Evolutionary conservation across 1,140 invertebrate species (phyloP).

Genomic region (Eueides isabella): DNA sequence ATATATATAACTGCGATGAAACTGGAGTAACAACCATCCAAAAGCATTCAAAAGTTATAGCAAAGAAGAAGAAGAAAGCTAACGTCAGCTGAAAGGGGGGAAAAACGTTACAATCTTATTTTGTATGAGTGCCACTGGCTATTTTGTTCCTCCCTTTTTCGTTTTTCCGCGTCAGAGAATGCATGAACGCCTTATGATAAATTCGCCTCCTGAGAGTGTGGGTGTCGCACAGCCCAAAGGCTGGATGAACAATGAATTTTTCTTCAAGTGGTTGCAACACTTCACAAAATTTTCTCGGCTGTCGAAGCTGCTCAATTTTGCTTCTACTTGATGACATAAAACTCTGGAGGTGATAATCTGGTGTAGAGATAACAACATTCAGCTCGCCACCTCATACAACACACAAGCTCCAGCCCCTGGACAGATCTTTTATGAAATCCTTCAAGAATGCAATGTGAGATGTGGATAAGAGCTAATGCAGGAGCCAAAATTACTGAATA

Average conservation of each 20-base stretch:
- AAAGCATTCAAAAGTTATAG: conserved; percentile 20
- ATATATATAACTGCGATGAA: no score
- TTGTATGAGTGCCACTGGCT: conserved; percentile 34
- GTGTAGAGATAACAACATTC: conserved; percentile 8
- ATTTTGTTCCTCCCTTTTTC: conserved; percentile 68
- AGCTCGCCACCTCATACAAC: neutral
- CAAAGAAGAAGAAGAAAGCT: conserved; percentile 7
- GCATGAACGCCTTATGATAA: conserved; percentile 56
- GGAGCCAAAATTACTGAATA: conserved; percentile 47
- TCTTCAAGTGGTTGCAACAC: conserved; percentile 15
- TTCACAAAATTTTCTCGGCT: conserved; percentile 17
- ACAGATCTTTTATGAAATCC: neutral
- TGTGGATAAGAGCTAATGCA: conserved; percentile 60
- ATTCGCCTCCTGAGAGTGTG: conserved; percentile 63
- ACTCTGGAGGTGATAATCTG: neutral
- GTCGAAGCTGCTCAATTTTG: conserved; percentile 21
- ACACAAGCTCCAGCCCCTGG: no score
- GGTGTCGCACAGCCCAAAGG: conserved; percentile 48
- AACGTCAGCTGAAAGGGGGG: conserved; percentile 25
- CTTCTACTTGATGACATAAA: conserved; percentile 16
- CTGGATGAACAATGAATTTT: conserved; percentile 41
- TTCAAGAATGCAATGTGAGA: conserved; percentile 51
- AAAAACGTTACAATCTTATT: conserved; percentile 6
- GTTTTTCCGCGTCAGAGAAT: conserved; percentile 52
- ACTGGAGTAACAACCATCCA: conserved; percentile 14